Base-by-base conservation (phyloP, 1,140 invertebrate genomes). In the Heliconius himera region DNA sequence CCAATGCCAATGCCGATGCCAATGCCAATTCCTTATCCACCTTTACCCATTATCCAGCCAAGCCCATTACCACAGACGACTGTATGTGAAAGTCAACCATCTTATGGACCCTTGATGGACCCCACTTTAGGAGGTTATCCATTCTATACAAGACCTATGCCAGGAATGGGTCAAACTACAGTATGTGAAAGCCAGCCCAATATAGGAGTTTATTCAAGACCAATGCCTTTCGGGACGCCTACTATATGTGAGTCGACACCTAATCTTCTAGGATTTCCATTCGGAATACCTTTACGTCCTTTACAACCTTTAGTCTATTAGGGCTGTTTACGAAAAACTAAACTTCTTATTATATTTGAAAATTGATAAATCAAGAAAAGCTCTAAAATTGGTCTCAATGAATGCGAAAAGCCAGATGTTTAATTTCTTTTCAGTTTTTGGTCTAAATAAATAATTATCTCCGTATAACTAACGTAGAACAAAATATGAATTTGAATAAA, bases 181-280 rank as follows among this genome's bases (percentile, higher is more conserved):
- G 70, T 72, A 16, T 72, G 70, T 18, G 70, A 72, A 41, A 72
- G 70, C 18, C 70, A 72, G n/a, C 33, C 70, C 2, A 72, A 72
- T 38, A 9, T 72, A 38, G 33, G 33, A 72, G 3, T 72, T 18
- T 72, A 72, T 38, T 8, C 70, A 72, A 72, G 70, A 72, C 70
- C 70, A 38, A 26, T 66, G 70, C 18, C 29, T 18, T 38, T 72
- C 36, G 70, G 41, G 3, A 29, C 79, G 4, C n/a, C 80, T 20
- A 78, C 80, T 11, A 49, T 81, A 5, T 79, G 77, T 49, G 81
- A 82, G 33, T 56, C 71, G 16, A 56, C 78, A 0, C 49, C 77
- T 1, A 79, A 70, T 70, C 8, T 54, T 56, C 38, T 49, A 18
- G 72, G 36, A 51, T 73, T 5, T 41, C 60, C 60, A 29, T 66